Evolutionary conservation across 1,140 invertebrate genomes (phyloP).

Genomic region (Drosophila tani): DNA sequence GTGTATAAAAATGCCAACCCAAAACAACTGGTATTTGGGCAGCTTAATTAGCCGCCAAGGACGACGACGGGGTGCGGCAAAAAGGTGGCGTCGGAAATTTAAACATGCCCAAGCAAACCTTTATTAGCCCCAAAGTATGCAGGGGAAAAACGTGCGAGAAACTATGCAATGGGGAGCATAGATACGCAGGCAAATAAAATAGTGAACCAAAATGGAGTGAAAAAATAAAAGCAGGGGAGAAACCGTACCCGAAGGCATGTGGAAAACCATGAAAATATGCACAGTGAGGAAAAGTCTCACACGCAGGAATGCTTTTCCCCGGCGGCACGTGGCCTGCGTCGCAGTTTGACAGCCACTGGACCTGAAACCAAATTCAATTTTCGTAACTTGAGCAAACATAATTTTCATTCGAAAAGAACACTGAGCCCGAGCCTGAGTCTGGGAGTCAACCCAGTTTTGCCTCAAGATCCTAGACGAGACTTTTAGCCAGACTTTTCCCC

Average conservation of each 20-base stretch:
- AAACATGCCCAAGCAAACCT: slow-evolving; percentile 49
- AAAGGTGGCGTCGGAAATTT: slow-evolving; percentile 10
- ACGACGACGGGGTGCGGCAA: background rate
- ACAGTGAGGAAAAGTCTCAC: slow-evolving; percentile 15
- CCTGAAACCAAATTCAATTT: slow-evolving; percentile 65
- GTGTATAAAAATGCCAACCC: slow-evolving; percentile 15
- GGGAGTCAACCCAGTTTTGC: slow-evolving; percentile 67
- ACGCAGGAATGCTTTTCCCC: slow-evolving; percentile 8
- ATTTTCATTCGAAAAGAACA: slow-evolving; percentile 52
- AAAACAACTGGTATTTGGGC: slow-evolving; percentile 39
- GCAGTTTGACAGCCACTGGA: slow-evolving; percentile 46
- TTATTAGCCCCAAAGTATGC: slow-evolving; percentile 74
- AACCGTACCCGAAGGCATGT: slow-evolving; percentile 16
- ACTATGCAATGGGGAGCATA: slow-evolving; percentile 60
- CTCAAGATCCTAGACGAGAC: slow-evolving; percentile 52
- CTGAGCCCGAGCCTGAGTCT: background rate
- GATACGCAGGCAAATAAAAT: slow-evolving; percentile 28
- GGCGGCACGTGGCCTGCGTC: slow-evolving; percentile 26
- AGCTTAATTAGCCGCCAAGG: slow-evolving; percentile 44
- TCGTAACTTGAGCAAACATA: slow-evolving; percentile 62
- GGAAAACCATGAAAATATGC: slow-evolving; percentile 26
- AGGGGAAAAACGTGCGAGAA: slow-evolving; percentile 46
- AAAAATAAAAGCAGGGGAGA: background rate
- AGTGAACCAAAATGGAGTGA: slow-evolving; percentile 17
- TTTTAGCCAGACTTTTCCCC: slow-evolving; percentile 32